phyloP scores from a whole-genome alignment of 1,140 invertebrate species.

The Dufourea novaeangliae region DNA sequence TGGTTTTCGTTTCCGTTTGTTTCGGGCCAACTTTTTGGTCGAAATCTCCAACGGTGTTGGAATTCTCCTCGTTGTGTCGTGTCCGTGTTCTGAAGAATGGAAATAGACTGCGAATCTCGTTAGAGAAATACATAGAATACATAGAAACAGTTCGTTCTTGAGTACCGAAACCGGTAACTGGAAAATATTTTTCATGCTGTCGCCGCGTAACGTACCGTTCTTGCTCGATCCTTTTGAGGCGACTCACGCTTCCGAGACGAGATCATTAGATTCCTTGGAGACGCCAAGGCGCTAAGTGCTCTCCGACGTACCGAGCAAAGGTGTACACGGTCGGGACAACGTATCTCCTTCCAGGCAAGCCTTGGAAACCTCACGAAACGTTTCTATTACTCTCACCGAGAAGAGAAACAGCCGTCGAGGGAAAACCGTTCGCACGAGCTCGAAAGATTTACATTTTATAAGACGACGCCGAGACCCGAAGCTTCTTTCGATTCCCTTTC shows the following conservation, averaged over 20 bases:
- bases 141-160: not conserved
- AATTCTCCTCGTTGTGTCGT: not conserved
- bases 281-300: slow-evolving; percentile 2
- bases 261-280: slow-evolving; percentile 12
- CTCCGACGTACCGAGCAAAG: not conserved
- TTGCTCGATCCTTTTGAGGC: not conserved
- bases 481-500: too few species aligned
- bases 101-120: not conserved
- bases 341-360: not conserved
- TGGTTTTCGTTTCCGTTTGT: slow-evolving; percentile 5
- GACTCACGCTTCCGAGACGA: not conserved
- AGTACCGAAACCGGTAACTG: not conserved
- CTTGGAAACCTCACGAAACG: too few species aligned
- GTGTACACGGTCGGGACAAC: too few species aligned
- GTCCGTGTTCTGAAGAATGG: not conserved
- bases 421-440: too few species aligned
- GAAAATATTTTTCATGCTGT: not conserved
- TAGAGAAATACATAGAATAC: not conserved
- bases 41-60: not conserved
- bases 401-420: too few species aligned
- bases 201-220: not conserved
- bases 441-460: too few species aligned
- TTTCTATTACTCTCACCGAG: too few species aligned
- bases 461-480: too few species aligned
- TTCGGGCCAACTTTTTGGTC: not conserved